These are phyloP conservation scores for Ephestia elutella DNA, from an alignment of 1,140 invertebrate genomes.

Conservation along the genomic window DNA sequence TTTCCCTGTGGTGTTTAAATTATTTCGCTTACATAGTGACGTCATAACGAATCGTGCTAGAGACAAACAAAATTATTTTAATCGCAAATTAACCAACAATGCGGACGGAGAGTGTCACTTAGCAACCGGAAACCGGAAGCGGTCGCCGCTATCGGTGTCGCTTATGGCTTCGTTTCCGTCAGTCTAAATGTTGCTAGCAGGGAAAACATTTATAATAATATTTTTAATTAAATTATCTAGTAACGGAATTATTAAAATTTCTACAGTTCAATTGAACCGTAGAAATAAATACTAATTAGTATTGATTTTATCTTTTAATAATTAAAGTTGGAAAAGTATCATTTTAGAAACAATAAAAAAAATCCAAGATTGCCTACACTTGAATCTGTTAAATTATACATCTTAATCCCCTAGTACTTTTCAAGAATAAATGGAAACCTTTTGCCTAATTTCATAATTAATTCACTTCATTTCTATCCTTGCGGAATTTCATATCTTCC, in stretches of 20 bases:
- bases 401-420: not conserved
- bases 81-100: not conserved
- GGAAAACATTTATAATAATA: not conserved
- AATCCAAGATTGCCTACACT: too few relatives aligned
- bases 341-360: too few relatives aligned
- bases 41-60: too few relatives aligned
- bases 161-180: not conserved
- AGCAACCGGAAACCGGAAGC: constrained; percentile 2
- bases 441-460: constrained; percentile 1
- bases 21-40: too few relatives aligned
- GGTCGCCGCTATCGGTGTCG: not conserved
- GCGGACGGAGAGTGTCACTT: not conserved
- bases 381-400: too few relatives aligned
- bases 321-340: too few relatives aligned
- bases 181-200: not conserved
- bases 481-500: constrained; percentile 31
- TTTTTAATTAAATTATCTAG: not conserved
- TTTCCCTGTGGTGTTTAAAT: too few relatives aligned
- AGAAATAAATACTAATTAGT: too few relatives aligned
- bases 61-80: not conserved
- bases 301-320: too few relatives aligned
- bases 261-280: too few relatives aligned
- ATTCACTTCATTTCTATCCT: constrained; percentile 26
- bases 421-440: not conserved
- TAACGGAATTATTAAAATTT: too few relatives aligned